Evolutionary conservation across 2,888 invertebrate species (phyloP), one percentile per base, ranked within the genome.

Genomic region (Vesta saturnalis): DNA sequence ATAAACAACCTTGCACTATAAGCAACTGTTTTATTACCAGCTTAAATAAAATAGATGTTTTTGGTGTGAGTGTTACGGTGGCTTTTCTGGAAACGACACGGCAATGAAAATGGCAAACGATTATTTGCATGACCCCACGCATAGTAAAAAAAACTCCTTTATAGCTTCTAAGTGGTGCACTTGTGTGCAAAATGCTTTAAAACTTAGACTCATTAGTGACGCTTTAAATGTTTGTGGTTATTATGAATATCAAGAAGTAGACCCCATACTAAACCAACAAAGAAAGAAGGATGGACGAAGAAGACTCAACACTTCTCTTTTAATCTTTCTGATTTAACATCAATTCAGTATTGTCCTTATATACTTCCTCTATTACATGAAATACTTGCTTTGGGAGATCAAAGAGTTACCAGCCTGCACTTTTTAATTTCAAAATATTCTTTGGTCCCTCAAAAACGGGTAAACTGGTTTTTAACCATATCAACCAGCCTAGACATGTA

Each of bases 231-330:
- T 71, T 60, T 61, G 67, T 63, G 64, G 21, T 65, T 63, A 63
- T 74, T 47, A 58, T 62, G 56, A 63, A 60, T 67, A 49, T 67
- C 60, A 49, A 67, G 46, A 60, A 70, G 66, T 67, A 79, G 80
- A 78, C 81, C 81, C 81, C 81, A 80, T 81, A 81, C 80, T 81
- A 79, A 15, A 18, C 15, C 15, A 15, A 80, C 79, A 80, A 79
- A 79, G 79, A 77, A 74, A 76, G 77, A 75, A 46, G 59, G 60
- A 57, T 35, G 64, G 58, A 60, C 30, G 57, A 65, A n/a, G n/a
- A n/a, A 57, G 76, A 76, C 76, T 73, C 77, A 76, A 74, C 77
- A 76, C 67, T 79, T 80, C 79, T 80, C 77, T 79, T 76, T 69
- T 60, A 69, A 69, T 49, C 58, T 65, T 55, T 60, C 46, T 21